A percentile compares a stretch with the other conserved stretches of the same genome.
phyloP scores from a whole-genome alignment of 2,888 invertebrate genomes.

The Euplexia lucipara region DNA sequence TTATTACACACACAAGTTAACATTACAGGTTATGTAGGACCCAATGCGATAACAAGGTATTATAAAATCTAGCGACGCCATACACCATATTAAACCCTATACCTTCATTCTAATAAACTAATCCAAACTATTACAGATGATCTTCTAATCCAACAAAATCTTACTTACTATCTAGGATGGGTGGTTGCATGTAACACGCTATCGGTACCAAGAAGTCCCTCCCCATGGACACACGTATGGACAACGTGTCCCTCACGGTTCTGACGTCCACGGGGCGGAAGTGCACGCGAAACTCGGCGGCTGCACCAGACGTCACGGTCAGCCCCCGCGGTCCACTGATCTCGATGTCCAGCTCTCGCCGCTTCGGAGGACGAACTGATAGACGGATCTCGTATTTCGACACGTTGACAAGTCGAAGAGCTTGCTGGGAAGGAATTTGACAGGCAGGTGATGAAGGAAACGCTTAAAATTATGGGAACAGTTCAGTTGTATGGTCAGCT shows the following conservation, averaged over 20 bases:
- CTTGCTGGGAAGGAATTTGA: slow-evolving; percentile 64
- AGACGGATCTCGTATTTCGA: slow-evolving; percentile 77
- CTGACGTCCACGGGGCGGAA: slow-evolving; percentile 77
- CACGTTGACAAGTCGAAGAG: slow-evolving; percentile 78
- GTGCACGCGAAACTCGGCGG: slow-evolving; percentile 72
- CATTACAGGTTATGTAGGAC: too few species aligned
- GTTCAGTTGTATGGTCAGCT: neutral
- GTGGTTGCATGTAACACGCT: slow-evolving; percentile 80
- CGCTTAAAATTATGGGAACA: neutral
- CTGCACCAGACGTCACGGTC: slow-evolving; percentile 77
- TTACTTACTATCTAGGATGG: slow-evolving; percentile 75
- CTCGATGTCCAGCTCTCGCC: slow-evolving; percentile 72
- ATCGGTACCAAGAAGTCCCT: slow-evolving; percentile 71
- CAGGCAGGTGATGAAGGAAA: neutral
- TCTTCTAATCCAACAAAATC: neutral
- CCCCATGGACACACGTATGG: slow-evolving; percentile 70
- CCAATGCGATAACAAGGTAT: too few species aligned
- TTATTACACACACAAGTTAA: too few species aligned
- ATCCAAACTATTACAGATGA: too few species aligned
- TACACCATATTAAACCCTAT: too few species aligned
- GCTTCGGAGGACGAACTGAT: slow-evolving; percentile 77
- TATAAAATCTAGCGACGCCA: too few species aligned
- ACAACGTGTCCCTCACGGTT: slow-evolving; percentile 69
- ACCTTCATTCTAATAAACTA: too few species aligned
- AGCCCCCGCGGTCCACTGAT: slow-evolving; percentile 73